Evolutionary conservation across 1,140 invertebrate species (phyloP), one percentile per base, ranked within the genome.

Genomic region (Nilaparvata lugens): DNA sequence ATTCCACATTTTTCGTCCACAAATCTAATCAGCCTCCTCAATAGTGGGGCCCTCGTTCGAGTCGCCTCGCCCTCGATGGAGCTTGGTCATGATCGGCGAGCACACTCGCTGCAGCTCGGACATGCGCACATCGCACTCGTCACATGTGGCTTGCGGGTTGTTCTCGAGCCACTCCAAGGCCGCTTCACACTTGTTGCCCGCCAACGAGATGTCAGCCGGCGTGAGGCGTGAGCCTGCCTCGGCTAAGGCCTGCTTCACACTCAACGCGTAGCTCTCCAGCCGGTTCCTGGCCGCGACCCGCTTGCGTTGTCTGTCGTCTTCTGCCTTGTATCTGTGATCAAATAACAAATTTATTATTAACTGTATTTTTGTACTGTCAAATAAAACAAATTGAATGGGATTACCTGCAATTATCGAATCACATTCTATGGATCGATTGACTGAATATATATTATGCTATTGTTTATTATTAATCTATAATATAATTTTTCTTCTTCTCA

Each of bases 51-150:
- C 84, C 60, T 72, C 72, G 35, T 73, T 68, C 14, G 74, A 75
- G 28, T 69, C 67, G 35, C 61, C 68, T 25, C 72, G 75, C 35
- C 76, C 76, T 57, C 82, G 81, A 65, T 90, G 87, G 5, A 91
- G 67, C 68, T 90, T 91, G 65, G 83, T 79, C 83, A 92, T 89
- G 42, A 88, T 78, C 0, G 87, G 85, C 31, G 80, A 75, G 62
- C 86, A 89, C 4, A 84, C 76, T n/a, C 74, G 74, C 67, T 89
- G 86, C 4, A 88, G 71, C 28, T 87, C 81, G 65, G 88, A 86
- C 56, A 89, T 69, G 62, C 83, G 85, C 62, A 86, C 75, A 58
- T 90, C 88, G 63, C 83, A 86, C 65, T 92, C 88, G 7, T 87
- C 82, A 65, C 88, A 86, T 58, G 88, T 83, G 0, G 89, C 89